Evolutionary conservation across 2,113 vertebrate genomes (phyloP).

Genomic region (Anarrhichthys ocellatus): DNA sequence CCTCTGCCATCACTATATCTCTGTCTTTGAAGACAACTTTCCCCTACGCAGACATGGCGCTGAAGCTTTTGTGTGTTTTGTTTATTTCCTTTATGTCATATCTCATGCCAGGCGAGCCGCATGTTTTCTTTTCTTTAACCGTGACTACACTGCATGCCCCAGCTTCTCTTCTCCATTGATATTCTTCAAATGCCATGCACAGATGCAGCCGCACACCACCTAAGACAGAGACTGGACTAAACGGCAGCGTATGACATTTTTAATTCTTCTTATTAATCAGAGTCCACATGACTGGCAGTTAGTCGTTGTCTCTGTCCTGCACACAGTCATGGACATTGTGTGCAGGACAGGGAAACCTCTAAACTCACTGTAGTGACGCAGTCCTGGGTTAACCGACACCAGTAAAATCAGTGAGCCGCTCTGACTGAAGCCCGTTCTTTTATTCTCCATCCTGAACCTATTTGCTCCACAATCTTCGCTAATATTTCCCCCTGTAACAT

Average conservation of each 20-base stretch:
- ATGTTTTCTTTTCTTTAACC: conserved; percentile 1
- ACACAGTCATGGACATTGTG: neutral
- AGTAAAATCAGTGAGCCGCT: neutral
- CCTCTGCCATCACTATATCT: conserved; percentile 52
- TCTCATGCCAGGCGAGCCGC: neutral
- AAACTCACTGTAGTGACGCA: neutral
- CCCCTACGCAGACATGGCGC: conserved; percentile 55
- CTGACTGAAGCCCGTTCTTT: neutral
- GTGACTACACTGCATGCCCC: neutral
- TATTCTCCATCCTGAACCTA: neutral
- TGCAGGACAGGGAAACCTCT: neutral
- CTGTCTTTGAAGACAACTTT: conserved; percentile 70
- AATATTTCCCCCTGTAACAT: neutral
- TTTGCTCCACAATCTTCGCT: too few relatives aligned
- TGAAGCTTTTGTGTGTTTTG: conserved; percentile 29
- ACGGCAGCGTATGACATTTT: neutral
- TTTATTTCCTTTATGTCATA: conserved; percentile 25
- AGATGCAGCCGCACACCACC: neutral
- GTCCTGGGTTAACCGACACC: too few relatives aligned
- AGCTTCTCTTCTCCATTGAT: neutral
- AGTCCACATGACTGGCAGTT: neutral
- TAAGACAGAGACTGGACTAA: neutral
- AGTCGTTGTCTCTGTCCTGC: neutral
- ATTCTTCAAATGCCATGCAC: conserved; percentile 2
- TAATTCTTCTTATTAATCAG: neutral